Percentiles rank a stretch among this genome's conserved stretches.
phyloP scores from a whole-genome alignment of 2,888 invertebrate genomes.

The Lypha dubia region DNA sequence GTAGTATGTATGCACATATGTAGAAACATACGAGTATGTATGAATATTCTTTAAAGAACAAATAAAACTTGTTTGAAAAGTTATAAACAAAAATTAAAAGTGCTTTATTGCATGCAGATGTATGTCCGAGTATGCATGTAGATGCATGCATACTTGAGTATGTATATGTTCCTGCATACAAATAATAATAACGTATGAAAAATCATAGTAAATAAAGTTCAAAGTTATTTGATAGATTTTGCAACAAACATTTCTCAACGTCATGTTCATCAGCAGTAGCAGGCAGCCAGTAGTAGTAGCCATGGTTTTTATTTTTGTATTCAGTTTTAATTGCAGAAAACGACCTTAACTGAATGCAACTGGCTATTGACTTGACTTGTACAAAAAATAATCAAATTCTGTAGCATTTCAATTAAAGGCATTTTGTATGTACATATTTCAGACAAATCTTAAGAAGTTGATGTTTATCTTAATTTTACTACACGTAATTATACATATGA shows the following conservation, averaged over 20 bases:
- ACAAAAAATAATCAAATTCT: conserved; percentile 41
- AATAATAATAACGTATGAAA: neutral
- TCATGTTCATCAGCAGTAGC: conserved; percentile 30
- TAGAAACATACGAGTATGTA: too few species aligned
- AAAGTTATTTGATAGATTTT: conserved; percentile 49
- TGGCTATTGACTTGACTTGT: conserved; percentile 56
- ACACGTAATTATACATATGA: neutral
- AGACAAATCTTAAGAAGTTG: conserved; percentile 32
- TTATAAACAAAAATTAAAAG: conserved; percentile 1
- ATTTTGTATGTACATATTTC: conserved; percentile 14
- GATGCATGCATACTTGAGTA: neutral
- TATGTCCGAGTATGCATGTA: neutral
- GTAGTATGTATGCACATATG: too few species aligned
- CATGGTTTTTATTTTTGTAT: conserved; percentile 25
- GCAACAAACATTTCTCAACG: conserved; percentile 45
- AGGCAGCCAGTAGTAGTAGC: too few species aligned
- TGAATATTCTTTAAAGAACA: too few species aligned
- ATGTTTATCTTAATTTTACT: conserved; percentile 8
- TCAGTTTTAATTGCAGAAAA: conserved; percentile 50
- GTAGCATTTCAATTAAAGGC: conserved; percentile 29
- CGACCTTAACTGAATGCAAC: conserved; percentile 64
- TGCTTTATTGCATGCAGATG: neutral
- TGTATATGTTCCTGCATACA: neutral
- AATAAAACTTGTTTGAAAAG: conserved; percentile 23
- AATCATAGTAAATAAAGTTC: conserved; percentile 34